phyloP scores from a whole-genome alignment of 2,888 invertebrate species.

The Charanyca ferruginea region DNA sequence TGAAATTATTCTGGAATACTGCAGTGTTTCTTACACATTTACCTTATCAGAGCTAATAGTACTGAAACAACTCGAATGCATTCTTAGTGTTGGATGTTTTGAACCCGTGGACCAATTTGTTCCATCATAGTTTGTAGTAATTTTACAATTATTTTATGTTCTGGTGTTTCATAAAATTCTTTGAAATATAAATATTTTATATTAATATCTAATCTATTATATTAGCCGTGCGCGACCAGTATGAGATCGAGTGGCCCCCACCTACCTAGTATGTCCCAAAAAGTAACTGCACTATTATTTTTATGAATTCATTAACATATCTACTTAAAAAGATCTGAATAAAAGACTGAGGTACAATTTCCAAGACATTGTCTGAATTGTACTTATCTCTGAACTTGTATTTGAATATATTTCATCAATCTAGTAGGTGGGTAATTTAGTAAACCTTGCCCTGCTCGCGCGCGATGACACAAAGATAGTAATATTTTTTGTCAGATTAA shows the following conservation, averaged over 20 bases:
- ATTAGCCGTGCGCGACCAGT: slow-evolving; percentile 9
- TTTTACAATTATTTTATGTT: slow-evolving; percentile 36
- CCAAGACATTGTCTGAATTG: slow-evolving; percentile 3
- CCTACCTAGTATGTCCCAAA: not conserved
- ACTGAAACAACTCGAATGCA: slow-evolving; percentile 53
- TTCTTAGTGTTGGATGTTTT: slow-evolving; percentile 56
- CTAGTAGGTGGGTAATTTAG: not conserved
- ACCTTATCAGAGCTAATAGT: slow-evolving; percentile 51
- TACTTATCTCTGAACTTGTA: not conserved
- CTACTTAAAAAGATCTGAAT: not conserved
- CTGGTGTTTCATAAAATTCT: slow-evolving; percentile 27
- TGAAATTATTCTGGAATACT: slow-evolving; percentile 4
- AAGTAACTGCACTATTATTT: slow-evolving; percentile 3
- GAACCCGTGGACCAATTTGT: slow-evolving; percentile 65
- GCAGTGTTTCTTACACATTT: not conserved
- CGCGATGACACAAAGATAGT: slow-evolving; percentile 6
- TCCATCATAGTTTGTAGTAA: slow-evolving; percentile 57
- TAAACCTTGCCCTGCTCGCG: slow-evolving; percentile 6
- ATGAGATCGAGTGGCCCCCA: not conserved
- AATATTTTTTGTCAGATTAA: slow-evolving; percentile 19
- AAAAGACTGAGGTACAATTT: slow-evolving; percentile 6
- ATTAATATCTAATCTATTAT: slow-evolving; percentile 7
- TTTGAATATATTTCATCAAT: slow-evolving; percentile 1
- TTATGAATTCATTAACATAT: no score
- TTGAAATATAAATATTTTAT: slow-evolving; percentile 32